Base-by-base conservation (phyloP, 2,888 invertebrate genomes). In the Apodemia hepburni region DNA sequence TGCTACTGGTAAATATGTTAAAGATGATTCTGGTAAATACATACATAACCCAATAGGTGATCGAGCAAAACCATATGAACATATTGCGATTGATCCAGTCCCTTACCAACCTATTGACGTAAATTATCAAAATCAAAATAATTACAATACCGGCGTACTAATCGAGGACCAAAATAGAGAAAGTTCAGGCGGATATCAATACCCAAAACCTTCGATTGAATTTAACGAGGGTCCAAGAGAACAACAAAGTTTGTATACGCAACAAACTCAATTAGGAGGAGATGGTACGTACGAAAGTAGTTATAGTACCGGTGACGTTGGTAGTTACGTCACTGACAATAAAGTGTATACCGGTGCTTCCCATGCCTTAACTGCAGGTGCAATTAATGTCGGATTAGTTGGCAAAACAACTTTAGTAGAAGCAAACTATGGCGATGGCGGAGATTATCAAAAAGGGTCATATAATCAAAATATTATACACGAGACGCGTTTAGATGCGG, bases 31-130 rank as follows among this genome's bases (percentile, higher is more conserved):
- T 17, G 92, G 92, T n/a, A 82, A 83, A 2, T 92, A 92, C 69
- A 78, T 88, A 3, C 92, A 92, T 67, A 92, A 92, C 68, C 84
- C 90, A 65, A 75, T 87, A 4, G 92, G 92, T 38, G 92, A 92
- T 64, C 78, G 81, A 49, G 90, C 89, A 2, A 82, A 79, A 63
- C 89, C 90, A 18, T 92, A 92, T 70, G 81, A 74, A 65, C 92
- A 92, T 66, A 69, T 80, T n/a, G 82, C 77, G 38, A 79, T 86
- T 0, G 82, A 84, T 35, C 75, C 72, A 8, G 81, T 78, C n/a
- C 85, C 87, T 6, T 92, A 92, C 65, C 62, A 77, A 2, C 90
- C 89, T 60, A 75, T 79, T n/a, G 79, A 73, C 49, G 69, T 76
- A 18, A 76, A 71, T 38, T 86, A 86, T 66, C 84, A 82, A 71